phyloP scores from a whole-genome alignment of 37 sponge, comb jelly and placozoan species.

The Geodia barretti region DNA sequence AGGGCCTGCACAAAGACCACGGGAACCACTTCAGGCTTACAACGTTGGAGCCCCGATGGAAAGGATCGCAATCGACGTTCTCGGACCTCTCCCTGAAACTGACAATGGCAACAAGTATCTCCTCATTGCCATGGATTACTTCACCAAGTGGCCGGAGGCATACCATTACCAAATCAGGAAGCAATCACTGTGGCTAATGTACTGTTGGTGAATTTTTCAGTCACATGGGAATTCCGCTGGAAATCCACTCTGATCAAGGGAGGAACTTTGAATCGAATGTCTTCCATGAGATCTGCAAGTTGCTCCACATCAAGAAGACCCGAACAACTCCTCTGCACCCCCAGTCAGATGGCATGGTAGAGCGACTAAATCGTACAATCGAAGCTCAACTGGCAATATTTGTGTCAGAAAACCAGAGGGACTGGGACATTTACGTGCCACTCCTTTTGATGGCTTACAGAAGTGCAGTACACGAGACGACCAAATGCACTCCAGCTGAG shows the following conservation, averaged over 20 bases:
- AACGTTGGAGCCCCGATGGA: conserved; percentile 22
- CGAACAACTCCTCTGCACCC: conserved; percentile 41
- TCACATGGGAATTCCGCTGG: conserved; percentile 18
- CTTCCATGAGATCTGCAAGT: conserved; percentile 16
- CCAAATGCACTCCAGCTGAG: conserved; percentile 18
- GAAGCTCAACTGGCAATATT: conserved; percentile 15
- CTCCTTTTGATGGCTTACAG: conserved; percentile 26
- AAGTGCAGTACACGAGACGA: conserved; percentile 16
- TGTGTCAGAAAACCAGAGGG: conserved; percentile 11
- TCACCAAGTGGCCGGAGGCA: conserved; percentile 17
- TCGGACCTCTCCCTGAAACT: conserved; percentile 17
- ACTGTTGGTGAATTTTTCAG: conserved; percentile 19
- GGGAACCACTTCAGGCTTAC: neutral
- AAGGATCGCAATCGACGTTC: conserved; percentile 8
- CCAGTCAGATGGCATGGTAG: conserved; percentile 53
- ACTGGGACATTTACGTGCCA: conserved; percentile 34
- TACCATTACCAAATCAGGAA: conserved; percentile 24
- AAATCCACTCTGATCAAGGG: conserved; percentile 46
- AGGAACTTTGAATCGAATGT: conserved; percentile 27
- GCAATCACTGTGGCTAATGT: conserved; percentile 18
- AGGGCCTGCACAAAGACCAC: conserved; percentile 1
- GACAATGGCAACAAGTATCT: conserved; percentile 3
- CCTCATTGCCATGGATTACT: conserved; percentile 7
- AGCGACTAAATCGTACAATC: conserved; percentile 40
- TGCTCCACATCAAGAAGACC: conserved; percentile 15